Evolutionary conservation across 2,113 vertebrate genomes (phyloP), one percentile per base, ranked within the genome.

Genomic region (Anhinga rufa): DNA sequence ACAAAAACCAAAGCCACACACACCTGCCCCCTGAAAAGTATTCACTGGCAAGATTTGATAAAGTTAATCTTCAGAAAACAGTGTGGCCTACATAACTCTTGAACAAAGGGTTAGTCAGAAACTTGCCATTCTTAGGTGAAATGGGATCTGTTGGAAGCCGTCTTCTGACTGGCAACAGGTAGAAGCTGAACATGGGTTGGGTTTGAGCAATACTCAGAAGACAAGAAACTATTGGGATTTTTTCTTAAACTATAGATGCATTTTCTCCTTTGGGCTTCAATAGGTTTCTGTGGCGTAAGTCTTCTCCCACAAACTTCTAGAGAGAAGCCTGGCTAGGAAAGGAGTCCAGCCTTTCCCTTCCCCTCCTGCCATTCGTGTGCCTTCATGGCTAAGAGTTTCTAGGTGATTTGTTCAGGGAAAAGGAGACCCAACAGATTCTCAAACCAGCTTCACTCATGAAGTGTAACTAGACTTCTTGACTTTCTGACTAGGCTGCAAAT

Each of bases 401-500:
- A 5, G 2, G 5, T 2, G 7, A 55, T 54, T 25, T 25, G 4
- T 38, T 52, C 26, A 72, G n/a, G n/a, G 34, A 64, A 77, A 91
- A 54, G 10, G 22, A 78, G 17, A 86, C 22, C 9, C 2, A 88
- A 58, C 0, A 44, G 36, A 62, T 64, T 86, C 38, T 91, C n/a
- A 66, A 64, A 42, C 4, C 16, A 32, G n/a, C 38, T 82, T 68
- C 26, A 55, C 21, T 86, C 22, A 68, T 46, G 34, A 81, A 6
- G 3, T 38, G 31, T 68, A 71, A 54, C n/a, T n/a, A 49, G 78
- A 66, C 14, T 17, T 0, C 14, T 17, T 0, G 52, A 14, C 4
- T 72, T 78, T 38, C 61, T 57, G 40, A 72, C 10, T 9, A 69
- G 28, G 40, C 34, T 60, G 26, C 40, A 87, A 57, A 76, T 61